Base-by-base conservation (phyloP, 2,113 vertebrate genomes). In the Turdus rufiventris region DNA sequence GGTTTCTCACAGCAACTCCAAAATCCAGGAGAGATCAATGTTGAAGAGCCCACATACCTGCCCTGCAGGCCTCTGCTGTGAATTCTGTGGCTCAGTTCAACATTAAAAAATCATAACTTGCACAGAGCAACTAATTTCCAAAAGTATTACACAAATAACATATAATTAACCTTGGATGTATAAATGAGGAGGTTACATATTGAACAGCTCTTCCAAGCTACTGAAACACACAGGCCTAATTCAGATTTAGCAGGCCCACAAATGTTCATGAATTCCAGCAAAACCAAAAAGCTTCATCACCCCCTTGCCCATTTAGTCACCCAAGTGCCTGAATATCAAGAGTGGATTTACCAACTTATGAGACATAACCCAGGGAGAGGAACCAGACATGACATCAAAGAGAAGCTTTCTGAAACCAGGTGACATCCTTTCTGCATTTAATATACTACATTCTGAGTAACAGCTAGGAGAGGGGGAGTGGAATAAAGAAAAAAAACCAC, bases 21-120 rank as follows among this genome's bases (percentile, higher is more conserved):
- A 67, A 93, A 48, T 9, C 61, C 83, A 60, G 43, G 28, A 63
- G 38, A 48, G 38, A 48, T 1, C 8, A 40, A 16, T 2, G 6
- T 0, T 21, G 23, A 51, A 70, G 20, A 70, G 47, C 16, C 6
- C 45, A 14, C 31, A 21, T 6, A 47, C 9, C 78, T 73, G 68
- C 56, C 54, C 67, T 76, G 36, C 47, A 73, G 77, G 87, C 54
- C 74, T 85, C 84, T 33, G 18, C 10, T 81, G 62, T 36, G 40
- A 40, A 45, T 54, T 36, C 62, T n/a, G 33, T 18, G 56, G 17
- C 56, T 76, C 75, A 43, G 83, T 6, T 74, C 29, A 73, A 76
- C 16, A 45, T 19, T 19, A 57, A 65, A 58, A 85, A 1, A 0
- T 6, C 2, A 0, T 43, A 78, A 65, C 57, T 68, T 34, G 40